Conservation (phyloP, 1,140 invertebrate species). For the Brachionus calyciflorus region DNA sequence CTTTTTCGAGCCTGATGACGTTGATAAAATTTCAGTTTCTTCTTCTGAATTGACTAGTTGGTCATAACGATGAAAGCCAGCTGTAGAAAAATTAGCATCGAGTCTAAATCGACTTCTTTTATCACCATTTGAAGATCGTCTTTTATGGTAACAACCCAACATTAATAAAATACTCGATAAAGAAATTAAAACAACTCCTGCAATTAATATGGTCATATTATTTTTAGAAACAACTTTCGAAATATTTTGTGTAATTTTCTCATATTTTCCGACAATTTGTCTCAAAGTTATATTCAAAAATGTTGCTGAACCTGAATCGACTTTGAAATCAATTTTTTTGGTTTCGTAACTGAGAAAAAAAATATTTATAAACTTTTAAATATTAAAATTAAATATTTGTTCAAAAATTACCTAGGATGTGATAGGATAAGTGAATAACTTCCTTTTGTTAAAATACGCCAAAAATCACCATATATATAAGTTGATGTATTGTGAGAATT, state of each 20-base stretch:
- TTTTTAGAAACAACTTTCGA: neutral
- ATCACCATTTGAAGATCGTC: neutral
- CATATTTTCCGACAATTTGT: slow-evolving; percentile 12
- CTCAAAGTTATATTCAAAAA: neutral
- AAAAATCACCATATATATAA: slow-evolving; percentile 30
- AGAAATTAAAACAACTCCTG: slow-evolving; percentile 7
- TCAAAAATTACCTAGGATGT: slow-evolving; percentile 4
- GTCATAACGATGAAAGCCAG: slow-evolving; percentile 18
- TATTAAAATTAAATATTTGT: neutral
- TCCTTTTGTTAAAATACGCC: slow-evolving; percentile 31
- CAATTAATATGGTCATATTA: neutral
- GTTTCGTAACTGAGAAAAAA: slow-evolving; percentile 35
- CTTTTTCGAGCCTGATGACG: neutral
- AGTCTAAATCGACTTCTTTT: slow-evolving; percentile 28
- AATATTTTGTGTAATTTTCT: slow-evolving; percentile 1
- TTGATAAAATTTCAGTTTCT: neutral
- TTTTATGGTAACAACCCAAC: slow-evolving; percentile 28
- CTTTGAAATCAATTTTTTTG: neutral
- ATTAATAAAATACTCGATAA: slow-evolving; percentile 15
- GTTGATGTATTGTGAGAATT: slow-evolving; percentile 7
- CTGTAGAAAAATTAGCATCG: neutral
- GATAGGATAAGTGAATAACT: neutral
- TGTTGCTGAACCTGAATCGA: neutral
- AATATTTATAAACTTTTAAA: neutral
- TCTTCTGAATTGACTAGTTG: slow-evolving; percentile 26